Base-by-base conservation (phyloP, 2,888 invertebrate species). In the Thumatha senex region DNA sequence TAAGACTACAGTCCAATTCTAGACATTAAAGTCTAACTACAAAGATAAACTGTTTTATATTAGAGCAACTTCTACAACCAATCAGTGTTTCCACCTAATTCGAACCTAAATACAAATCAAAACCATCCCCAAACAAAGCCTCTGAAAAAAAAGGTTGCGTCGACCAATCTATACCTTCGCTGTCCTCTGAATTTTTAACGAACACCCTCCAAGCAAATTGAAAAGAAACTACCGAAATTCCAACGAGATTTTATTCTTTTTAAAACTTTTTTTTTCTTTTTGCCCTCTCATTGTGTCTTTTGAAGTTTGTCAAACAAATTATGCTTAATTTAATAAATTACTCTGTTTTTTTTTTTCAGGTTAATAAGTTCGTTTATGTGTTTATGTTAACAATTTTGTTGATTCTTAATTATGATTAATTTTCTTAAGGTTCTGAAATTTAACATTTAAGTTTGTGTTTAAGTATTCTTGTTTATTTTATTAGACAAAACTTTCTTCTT, bases 151-250 rank as follows among this genome's bases (percentile, higher is more conserved):
- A 64, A 63, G 47, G 40, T 46, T 8, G 31, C 31, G 18, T 31
- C 31, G 31, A 31, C 31, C 31, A 31, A 31, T 31, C 31, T 31
- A 31, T 31, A 31, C 10, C 31, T 11, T 11, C 31, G 31, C 9
- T 64, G 70, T 74, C 72, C 67, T 71, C 76, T 84, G 82, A 82
- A 85, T 83, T 82, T 85, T 84, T 86, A 85, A 85, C 80, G 81
- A 82, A 77, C 65, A 38, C 53, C 61, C 72, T 61, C 59, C 61
- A 64, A 55, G 63, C 68, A 79, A 84, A 86, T 84, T 84, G 82
- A 78, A 86, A 84, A 84, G 80, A 78, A 81, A 86, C 78, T 76
- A 74, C 78, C 60, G 48, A 84, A 81, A 85, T 84, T 80, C 63
- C 46, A 61, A 56, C 70, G 74, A 76, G 78, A 78, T 80, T 80